Evolutionary conservation across 2,888 invertebrate species (phyloP).

Genomic region (Hyposoter dolosus): DNA sequence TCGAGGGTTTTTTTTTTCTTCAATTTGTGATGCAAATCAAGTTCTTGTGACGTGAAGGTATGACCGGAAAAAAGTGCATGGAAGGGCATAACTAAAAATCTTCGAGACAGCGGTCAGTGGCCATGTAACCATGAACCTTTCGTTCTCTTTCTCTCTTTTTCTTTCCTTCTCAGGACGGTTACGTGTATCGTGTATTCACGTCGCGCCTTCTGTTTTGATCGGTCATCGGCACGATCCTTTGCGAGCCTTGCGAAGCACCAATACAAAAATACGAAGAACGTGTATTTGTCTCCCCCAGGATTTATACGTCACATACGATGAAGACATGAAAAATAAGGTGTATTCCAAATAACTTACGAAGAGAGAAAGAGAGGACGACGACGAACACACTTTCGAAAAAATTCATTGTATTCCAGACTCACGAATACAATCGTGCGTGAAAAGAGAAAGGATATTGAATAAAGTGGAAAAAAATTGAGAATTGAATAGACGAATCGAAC

Average conservation of each 20-base stretch:
- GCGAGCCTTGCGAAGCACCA: slow-evolving; percentile 39
- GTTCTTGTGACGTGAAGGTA: slow-evolving; percentile 1
- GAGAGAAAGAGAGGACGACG: neutral
- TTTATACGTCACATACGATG: slow-evolving; percentile 10
- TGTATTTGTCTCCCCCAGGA: neutral
- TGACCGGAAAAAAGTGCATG: slow-evolving; percentile 75
- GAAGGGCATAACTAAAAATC: slow-evolving; percentile 63
- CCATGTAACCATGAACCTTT: slow-evolving; percentile 71
- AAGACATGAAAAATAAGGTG: slow-evolving; percentile 9
- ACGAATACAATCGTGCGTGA: slow-evolving; percentile 14
- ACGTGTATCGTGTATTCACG: slow-evolving; percentile 82
- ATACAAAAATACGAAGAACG: neutral
- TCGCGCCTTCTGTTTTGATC: slow-evolving; percentile 82
- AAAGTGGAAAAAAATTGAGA: slow-evolving; percentile 18
- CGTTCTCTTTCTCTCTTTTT: slow-evolving; percentile 60
- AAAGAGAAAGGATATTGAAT: slow-evolving; percentile 36
- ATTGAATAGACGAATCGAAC: slow-evolving; percentile 11
- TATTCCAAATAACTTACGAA: slow-evolving; percentile 21
- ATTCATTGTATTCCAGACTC: slow-evolving; percentile 11
- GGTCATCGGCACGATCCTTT: slow-evolving; percentile 83
- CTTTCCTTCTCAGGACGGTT: slow-evolving; percentile 76
- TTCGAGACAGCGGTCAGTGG: slow-evolving; percentile 79
- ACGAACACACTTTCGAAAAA: slow-evolving; percentile 39
- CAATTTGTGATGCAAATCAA: slow-evolving; percentile 16
- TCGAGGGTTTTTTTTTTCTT: neutral